Base-by-base conservation (phyloP, 2,888 invertebrate genomes). In the Rotaria sp. region DNA sequence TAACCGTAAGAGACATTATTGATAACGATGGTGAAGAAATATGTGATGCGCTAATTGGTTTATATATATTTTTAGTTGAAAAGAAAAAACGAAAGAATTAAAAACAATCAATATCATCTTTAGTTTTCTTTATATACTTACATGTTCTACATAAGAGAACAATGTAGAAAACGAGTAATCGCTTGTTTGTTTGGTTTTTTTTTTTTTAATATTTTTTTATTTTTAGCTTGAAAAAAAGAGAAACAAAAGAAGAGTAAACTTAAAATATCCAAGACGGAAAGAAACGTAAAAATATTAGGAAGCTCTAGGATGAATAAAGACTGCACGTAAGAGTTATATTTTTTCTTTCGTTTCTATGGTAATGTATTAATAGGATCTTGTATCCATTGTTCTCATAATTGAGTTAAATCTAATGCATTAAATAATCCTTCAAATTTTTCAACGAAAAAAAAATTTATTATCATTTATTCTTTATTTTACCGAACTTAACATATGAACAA, bases 401-500 rank as follows among this genome's bases (percentile, higher is more conserved):
- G 41, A n/a, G 2, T 11, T 4, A 38, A n/a, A n/a, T 45, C 80
- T 26, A 80, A 45, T 80, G 80, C 80, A 13, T 80, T 24, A 80
- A 80, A 80, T 80, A 80, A 45, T n/a, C 26, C n/a, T 8, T 45
- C 45, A 41, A 80, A 45, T 80, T 45, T 80, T 80, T 80, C 24
- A n/a, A 80, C 5, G 15, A 50, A 3, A 15, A 50, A 18, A 50
- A 50, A n/a, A n/a, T n/a, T n/a, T n/a, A n/a, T n/a, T n/a, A n/a
- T 45, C 11, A 11, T 5, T 45, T 18, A 13, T 50, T 50, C 18
- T 50, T 18, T 7, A 26, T 18, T 21, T 67, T 67, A 67, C 67
- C 18, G 67, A 21, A 21, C 38, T 80, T 41, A 80, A 80, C 91
- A 96, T 94, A 89, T 94, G 93, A 86, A 93, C 93, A 90, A 96